These are phyloP conservation scores for Lepisosteus osseus DNA, from an alignment of 2,113 vertebrate species.

Conservation along the genomic window DNA sequence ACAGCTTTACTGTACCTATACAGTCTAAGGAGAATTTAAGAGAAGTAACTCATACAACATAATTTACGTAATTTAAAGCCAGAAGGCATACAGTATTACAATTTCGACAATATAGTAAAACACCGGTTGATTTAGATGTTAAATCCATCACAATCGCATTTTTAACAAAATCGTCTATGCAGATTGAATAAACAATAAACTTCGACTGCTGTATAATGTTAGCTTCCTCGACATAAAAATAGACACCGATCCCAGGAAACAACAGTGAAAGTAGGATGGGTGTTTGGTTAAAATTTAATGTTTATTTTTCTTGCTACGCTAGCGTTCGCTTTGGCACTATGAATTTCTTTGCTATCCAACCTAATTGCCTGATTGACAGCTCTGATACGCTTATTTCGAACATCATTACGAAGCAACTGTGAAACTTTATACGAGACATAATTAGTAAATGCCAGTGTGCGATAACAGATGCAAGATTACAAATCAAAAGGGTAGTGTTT, in stretches of 20 bases:
- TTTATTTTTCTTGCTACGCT: not conserved
- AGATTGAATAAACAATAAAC: not conserved
- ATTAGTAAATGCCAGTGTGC: conserved; percentile 12
- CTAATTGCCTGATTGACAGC: conserved; percentile 4
- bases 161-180: no score
- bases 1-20: no score
- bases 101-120: not conserved
- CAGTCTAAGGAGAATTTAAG: no score
- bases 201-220: conserved; percentile 7
- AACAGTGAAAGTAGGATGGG: no score
- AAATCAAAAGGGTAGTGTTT: conserved; percentile 16
- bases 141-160: no score
- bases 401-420: conserved; percentile 12
- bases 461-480: conserved; percentile 14
- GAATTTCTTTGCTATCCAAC: conserved; percentile 1
- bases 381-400: conserved; percentile 17
- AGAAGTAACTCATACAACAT: no score
- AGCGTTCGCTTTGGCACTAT: not conserved
- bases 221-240: not conserved
- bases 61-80: not conserved
- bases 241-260: not conserved
- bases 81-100: not conserved
- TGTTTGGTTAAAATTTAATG: not conserved
- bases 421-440: conserved; percentile 20
- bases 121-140: not conserved